Conservation (phyloP, 1,140 invertebrate genomes). For the Pomacea maculata region DNA sequence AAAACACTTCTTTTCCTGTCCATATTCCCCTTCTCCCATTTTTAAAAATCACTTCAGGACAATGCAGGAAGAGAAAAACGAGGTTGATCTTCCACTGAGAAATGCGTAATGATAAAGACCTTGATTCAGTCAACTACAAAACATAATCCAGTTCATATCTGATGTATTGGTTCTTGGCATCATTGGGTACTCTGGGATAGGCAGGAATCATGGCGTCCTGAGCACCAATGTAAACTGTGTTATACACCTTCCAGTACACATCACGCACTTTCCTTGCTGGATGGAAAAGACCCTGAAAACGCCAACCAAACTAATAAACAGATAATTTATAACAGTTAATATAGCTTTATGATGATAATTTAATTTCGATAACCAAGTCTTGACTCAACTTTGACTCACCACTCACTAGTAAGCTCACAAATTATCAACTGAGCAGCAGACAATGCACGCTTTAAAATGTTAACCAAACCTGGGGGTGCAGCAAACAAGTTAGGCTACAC, state of each 20-base stretch:
- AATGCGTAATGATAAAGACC: not conserved
- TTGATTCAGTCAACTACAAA: conserved; percentile 71
- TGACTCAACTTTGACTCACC: too few species aligned
- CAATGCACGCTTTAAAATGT: too few species aligned
- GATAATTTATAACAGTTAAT: not conserved
- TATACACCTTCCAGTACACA: conserved; percentile 99
- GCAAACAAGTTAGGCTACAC: too few species aligned
- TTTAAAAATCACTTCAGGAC: not conserved
- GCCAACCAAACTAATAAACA: not conserved
- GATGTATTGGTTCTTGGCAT: conserved; percentile 94
- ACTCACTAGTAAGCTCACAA: too few species aligned
- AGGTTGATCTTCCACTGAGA: not conserved
- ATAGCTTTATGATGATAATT: not conserved
- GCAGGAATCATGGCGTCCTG: conserved; percentile 98
- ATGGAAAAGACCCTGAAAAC: conserved; percentile 91
- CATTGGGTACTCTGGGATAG: conserved; percentile 94
- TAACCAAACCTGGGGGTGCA: too few species aligned
- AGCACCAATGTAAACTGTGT: conserved; percentile 98
- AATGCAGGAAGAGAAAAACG: not conserved
- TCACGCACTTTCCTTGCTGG: conserved; percentile 98
- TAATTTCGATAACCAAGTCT: not conserved
- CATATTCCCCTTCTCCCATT: not conserved
- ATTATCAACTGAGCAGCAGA: too few species aligned
- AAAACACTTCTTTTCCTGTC: not conserved
- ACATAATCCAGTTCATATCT: conserved; percentile 97